These are phyloP conservation scores for Corydoras maculifer DNA, from an alignment of 2,113 vertebrate genomes.

Conservation along the genomic window DNA sequence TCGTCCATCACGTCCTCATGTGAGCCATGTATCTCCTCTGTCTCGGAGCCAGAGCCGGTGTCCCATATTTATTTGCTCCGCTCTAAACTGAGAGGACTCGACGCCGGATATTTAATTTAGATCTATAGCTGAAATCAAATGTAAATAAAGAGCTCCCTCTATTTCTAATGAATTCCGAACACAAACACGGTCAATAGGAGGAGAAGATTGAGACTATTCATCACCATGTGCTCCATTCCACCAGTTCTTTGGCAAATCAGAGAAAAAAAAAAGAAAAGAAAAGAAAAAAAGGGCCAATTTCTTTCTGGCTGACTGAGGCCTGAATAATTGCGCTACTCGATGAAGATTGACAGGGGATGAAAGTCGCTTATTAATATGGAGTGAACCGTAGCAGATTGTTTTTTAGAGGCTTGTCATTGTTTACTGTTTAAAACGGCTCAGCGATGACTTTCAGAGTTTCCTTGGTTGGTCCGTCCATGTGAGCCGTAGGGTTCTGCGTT, in stretches of 20 bases:
- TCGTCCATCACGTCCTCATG: too few species aligned
- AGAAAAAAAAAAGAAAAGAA: neutral
- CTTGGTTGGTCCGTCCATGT: too few species aligned
- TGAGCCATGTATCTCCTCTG: too few species aligned
- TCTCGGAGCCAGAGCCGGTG: too few species aligned
- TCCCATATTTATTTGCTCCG: too few species aligned
- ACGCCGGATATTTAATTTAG: neutral
- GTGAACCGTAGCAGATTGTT: slow-evolving; percentile 68
- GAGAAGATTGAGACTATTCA: slow-evolving; percentile 20
- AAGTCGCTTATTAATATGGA: slow-evolving; percentile 66
- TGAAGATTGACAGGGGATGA: slow-evolving; percentile 71
- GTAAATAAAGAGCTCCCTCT: neutral
- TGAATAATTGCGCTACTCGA: slow-evolving; percentile 64
- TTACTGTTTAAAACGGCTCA: slow-evolving; percentile 56
- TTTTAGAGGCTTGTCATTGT: slow-evolving; percentile 68
- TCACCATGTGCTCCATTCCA: slow-evolving; percentile 16
- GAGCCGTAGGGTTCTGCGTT: too few species aligned
- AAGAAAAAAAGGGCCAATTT: slow-evolving; percentile 48
- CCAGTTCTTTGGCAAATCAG: slow-evolving; percentile 21
- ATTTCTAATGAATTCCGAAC: slow-evolving; percentile 17
- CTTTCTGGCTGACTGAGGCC: slow-evolving; percentile 63
- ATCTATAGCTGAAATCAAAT: neutral
- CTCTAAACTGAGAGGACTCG: too few species aligned
- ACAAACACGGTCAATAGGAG: slow-evolving; percentile 1
- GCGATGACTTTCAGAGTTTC: slow-evolving; percentile 61